phyloP scores from a whole-genome alignment of 53 echinoderm and acorn worm species.

The Antedon mediterranea region DNA sequence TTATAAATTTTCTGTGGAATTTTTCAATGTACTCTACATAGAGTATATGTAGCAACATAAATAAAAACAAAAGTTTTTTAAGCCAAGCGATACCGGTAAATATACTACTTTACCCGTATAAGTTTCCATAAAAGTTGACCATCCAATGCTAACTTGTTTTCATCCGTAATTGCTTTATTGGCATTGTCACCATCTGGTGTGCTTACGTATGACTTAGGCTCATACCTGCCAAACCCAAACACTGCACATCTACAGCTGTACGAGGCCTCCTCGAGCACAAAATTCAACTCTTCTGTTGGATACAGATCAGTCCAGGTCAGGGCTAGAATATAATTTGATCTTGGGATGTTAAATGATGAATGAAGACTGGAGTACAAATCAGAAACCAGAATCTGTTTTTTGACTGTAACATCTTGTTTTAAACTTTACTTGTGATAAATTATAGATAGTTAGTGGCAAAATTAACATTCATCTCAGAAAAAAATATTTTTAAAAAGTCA shows the following conservation, averaged over 20 bases:
- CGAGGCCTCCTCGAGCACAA: slow-evolving; percentile 81
- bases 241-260: slow-evolving; percentile 45
- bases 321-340: slow-evolving; percentile 52
- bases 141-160: slow-evolving; percentile 17
- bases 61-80: no score
- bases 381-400: slow-evolving; percentile 59
- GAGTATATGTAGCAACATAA: no score
- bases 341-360: slow-evolving; percentile 11
- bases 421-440: slow-evolving; percentile 22
- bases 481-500: slow-evolving; percentile 36
- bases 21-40: no score
- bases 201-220: slow-evolving; percentile 36
- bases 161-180: slow-evolving; percentile 3
- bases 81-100: no score
- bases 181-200: neutral
- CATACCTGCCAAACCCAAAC: slow-evolving; percentile 74
- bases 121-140: slow-evolving; percentile 69
- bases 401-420: slow-evolving; percentile 35
- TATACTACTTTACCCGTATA: slow-evolving; percentile 37
- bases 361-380: slow-evolving; percentile 63
- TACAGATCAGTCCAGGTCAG: slow-evolving; percentile 92
- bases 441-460: slow-evolving; percentile 24
- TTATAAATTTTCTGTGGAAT: no score
- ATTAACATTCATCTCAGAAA: slow-evolving; percentile 40
- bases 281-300: slow-evolving; percentile 69